Conservation (phyloP, 2,888 invertebrate species). For the Oeneis ivallda region DNA sequence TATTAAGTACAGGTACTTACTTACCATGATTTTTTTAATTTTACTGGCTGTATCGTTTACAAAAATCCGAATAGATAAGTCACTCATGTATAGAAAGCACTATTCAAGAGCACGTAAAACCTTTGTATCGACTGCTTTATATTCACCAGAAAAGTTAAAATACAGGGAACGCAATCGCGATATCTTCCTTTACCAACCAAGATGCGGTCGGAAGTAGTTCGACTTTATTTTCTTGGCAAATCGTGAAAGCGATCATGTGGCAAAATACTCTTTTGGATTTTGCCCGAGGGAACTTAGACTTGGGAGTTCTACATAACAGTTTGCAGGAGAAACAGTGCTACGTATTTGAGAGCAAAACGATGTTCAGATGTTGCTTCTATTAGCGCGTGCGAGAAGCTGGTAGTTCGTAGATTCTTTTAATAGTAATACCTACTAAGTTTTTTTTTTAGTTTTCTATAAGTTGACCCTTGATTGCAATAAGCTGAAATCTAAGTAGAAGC, state of each 20-base stretch:
- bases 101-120: constrained; percentile 42
- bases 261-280: constrained; percentile 79
- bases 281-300: constrained; percentile 77
- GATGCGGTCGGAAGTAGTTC: constrained; percentile 65
- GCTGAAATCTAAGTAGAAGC: too few species aligned
- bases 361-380: constrained; percentile 65
- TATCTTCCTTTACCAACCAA: constrained; percentile 58
- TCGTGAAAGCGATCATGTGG: constrained; percentile 79
- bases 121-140: constrained; percentile 53
- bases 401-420: constrained; percentile 48
- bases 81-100: constrained; percentile 14
- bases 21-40: too few species aligned
- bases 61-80: background rate
- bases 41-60: too few species aligned
- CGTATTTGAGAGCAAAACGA: constrained; percentile 78
- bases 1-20: background rate
- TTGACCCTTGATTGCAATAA: too few species aligned
- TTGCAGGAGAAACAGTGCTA: constrained; percentile 53
- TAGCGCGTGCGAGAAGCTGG: constrained; percentile 57
- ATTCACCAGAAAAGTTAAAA: constrained; percentile 60
- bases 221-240: constrained; percentile 78
- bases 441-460: too few species aligned
- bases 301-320: constrained; percentile 58
- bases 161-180: constrained; percentile 44
- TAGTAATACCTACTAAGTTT: too few species aligned